Evolutionary conservation across 2,888 invertebrate genomes (phyloP).

Genomic region (Argyresthia albistria): DNA sequence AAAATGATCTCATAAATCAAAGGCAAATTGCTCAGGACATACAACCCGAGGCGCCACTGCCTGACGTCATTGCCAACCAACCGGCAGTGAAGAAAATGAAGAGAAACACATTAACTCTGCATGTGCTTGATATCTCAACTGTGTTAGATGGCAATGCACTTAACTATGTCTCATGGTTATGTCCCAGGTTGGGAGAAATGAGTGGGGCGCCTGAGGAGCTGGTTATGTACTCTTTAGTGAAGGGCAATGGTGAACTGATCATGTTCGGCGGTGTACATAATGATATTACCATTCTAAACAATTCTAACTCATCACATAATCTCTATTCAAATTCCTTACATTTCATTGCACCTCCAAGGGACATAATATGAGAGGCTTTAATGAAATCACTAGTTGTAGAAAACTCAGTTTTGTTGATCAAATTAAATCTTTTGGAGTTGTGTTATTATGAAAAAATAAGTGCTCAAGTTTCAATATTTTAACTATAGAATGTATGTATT

Average conservation of each 20-base stretch:
- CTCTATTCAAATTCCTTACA: constrained; percentile 85
- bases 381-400: not conserved
- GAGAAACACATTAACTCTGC: constrained; percentile 83
- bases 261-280: constrained; percentile 97
- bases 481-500: too few species aligned
- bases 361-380: constrained; percentile 69
- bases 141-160: constrained; percentile 75
- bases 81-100: constrained; percentile 72
- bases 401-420: too few species aligned
- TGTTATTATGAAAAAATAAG: not conserved
- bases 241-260: constrained; percentile 92
- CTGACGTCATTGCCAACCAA: constrained; percentile 38
- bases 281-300: constrained; percentile 76
- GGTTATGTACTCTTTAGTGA: constrained; percentile 90
- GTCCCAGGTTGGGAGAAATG: constrained; percentile 77
- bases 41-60: constrained; percentile 38
- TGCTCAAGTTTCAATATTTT: not conserved
- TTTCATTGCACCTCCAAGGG: constrained; percentile 81
- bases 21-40: constrained; percentile 60
- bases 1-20: constrained; percentile 64
- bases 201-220: constrained; percentile 88
- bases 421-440: too few species aligned
- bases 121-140: constrained; percentile 87
- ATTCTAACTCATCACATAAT: constrained; percentile 63
- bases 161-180: constrained; percentile 79